A percentile compares a stretch with the other conserved stretches of the same genome.
These are phyloP conservation scores for Hydrochoerus hydrochaeris DNA, from an alignment of 2,113 vertebrate genomes.

Conservation along the genomic window DNA sequence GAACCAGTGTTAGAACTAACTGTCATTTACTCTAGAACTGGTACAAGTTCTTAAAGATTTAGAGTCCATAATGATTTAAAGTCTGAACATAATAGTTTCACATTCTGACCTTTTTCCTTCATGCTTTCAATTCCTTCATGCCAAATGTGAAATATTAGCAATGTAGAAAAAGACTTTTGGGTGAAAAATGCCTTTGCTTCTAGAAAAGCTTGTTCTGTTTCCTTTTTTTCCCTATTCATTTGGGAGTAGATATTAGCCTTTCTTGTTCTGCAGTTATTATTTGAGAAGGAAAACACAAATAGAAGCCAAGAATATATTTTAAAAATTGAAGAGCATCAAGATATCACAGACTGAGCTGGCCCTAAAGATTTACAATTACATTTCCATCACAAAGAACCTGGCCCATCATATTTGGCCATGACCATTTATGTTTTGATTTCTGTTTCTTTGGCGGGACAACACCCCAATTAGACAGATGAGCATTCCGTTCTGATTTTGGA, in stretches of 20 bases:
- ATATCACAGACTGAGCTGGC: conserved; percentile 74
- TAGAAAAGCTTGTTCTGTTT: conserved; percentile 45
- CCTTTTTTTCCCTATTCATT: conserved; percentile 56
- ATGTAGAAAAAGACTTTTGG: not conserved
- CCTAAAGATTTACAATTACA: conserved; percentile 81
- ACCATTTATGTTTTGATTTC: conserved; percentile 82
- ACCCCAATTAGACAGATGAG: conserved; percentile 82
- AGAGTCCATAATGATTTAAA: not conserved
- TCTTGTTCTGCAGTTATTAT: conserved; percentile 71
- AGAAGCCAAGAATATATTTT: conserved; percentile 78
- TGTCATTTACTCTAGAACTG: not conserved
- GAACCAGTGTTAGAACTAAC: not conserved
- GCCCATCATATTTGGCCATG: conserved; percentile 77
- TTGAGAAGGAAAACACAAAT: conserved; percentile 34
- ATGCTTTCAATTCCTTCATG: conserved; percentile 29
- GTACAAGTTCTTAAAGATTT: not conserved
- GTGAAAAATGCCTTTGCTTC: conserved; percentile 68
- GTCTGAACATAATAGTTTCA: not conserved
- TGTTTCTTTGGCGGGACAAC: conserved; percentile 80
- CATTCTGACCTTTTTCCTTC: not conserved
- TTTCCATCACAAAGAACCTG: conserved; percentile 83
- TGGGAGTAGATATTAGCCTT: conserved; percentile 57
- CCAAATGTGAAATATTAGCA: conserved; percentile 47
- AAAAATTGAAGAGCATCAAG: conserved; percentile 78
- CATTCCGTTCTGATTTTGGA: conserved; percentile 63